Evolutionary conservation across 2,113 vertebrate species (phyloP).

Genomic region (Periophthalmodon schlosseri): DNA sequence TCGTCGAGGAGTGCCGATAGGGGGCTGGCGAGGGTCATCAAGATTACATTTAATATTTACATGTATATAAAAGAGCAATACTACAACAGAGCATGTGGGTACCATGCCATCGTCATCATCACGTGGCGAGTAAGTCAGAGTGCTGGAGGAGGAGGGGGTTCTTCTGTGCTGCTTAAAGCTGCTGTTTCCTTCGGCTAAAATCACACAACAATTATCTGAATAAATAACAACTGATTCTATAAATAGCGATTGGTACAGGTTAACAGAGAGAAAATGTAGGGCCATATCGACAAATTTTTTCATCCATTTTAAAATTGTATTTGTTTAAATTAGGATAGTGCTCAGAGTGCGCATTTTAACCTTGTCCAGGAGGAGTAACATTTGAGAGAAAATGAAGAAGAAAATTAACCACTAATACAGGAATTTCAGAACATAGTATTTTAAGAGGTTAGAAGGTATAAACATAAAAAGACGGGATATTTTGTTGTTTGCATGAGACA

Average conservation of each 20-base stretch:
- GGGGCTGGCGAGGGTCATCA: conserved; percentile 77
- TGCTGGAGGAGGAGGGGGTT: conserved; percentile 94
- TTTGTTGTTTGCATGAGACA: no score
- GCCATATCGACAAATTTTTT: no score
- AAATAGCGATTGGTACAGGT: neutral
- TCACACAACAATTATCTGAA: neutral
- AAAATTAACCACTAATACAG: no score
- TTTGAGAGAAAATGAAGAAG: no score
- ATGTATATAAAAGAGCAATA: neutral
- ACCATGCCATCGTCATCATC: conserved; percentile 97
- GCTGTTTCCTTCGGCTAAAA: conserved; percentile 83
- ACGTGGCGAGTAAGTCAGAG: conserved; percentile 89
- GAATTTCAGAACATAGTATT: no score
- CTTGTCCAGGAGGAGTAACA: no score
- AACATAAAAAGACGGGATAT: no score
- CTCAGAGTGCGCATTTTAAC: no score
- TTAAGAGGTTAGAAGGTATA: no score
- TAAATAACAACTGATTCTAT: neutral
- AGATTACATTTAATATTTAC: neutral
- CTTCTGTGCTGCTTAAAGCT: conserved; percentile 93
- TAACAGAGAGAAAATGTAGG: neutral
- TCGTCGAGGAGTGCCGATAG: conserved; percentile 89
- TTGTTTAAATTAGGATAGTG: no score
- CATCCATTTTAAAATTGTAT: no score
- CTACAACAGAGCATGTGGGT: conserved; percentile 28